Base-by-base conservation (phyloP, 2,113 vertebrate genomes). In the Reinhardtius hippoglossoides region DNA sequence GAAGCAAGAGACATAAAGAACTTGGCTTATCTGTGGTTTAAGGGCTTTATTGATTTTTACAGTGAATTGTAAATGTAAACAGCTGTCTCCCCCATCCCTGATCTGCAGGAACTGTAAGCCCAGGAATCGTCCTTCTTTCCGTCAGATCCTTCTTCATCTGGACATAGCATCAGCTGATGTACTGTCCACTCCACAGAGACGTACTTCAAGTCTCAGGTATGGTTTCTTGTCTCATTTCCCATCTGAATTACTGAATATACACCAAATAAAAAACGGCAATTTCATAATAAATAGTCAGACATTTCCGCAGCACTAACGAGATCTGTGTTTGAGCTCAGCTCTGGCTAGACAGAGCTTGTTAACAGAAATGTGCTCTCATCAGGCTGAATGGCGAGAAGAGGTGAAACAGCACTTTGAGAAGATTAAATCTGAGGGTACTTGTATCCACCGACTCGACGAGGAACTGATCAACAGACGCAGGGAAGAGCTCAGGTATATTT, bases 361-460 rank as follows among this genome's bases (percentile, higher is more conserved):
- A 87, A 88, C 62, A 79, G 77, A 83, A 71, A 42, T 89, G 35
- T 88, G 62, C 59, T 88, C 70, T 84, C 67, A 79, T 14, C 91
- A 99, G 98, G 98, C 96, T 52, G 98, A 99, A 91, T 98, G 98
- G 98, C 94, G 98, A 7, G 97, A 98, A 85, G 98, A 98, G 90
- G 98, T 98, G 84, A 97, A 97, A 91, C 95, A 97, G 85, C 97
- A 99, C 94, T 99, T 99, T 72, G 98, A 99, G 94, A 99, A 99
- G 93, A 99, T 99, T 89, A 98, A 98, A 84, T 98, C 97, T 1
- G 98, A 99, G 91, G 98, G 97, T 23, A 98, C 98, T 15, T 99
- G 98, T 90, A 91, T 99, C 71, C 98, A 99, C 87, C 95, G 97
- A 50, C 94, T 99, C 42, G 98, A 99, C 59, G 98, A 99, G 91